Base-by-base conservation (phyloP, 2,113 vertebrate genomes). In the Hippocampus abdominalis region DNA sequence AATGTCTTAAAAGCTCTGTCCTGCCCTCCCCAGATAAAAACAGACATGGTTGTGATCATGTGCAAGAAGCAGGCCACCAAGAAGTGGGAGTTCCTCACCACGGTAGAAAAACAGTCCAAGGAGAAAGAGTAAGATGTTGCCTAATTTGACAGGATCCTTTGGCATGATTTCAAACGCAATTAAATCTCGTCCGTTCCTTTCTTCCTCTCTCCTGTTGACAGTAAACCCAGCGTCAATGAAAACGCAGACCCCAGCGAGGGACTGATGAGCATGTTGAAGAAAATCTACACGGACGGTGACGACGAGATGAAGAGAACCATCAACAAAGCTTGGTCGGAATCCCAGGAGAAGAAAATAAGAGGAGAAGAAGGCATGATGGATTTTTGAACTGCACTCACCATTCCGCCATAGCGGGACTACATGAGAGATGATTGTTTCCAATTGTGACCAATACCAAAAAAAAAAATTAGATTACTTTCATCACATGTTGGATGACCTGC, bases 251-350 rank as follows among this genome's bases (percentile, higher is more conserved):
- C 97, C 23, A 93, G 94, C 25, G 96, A 98, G 0, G 96, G 96
- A 44, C 87, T 99, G 42, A 99, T 99, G 96, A 97, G 76, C 86
- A 94, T 99, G 84, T 82, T 99, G 68, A 98, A 97, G 81, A 98
- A 98, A 90, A 96, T 99, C 75, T 99, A 99, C 54, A 91, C 94
- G 0, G 96, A 99, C 12, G 97, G 97, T 53, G 96, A 99, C 11
- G 97, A 99, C 29, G 97, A 99, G 36, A 98, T 98, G 95, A 99
- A 97, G 78, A 93, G 96, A 84, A 97, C 95, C 63, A 95, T 99
- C 91, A 98, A 96, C 89, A 98, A 99, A 91, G 97, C 96, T 54
- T 99, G 97, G 96, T 91, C 94, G 11, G 96, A 99, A 85, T 98
- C 95, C 44, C 94, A 97, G 83, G 97, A 98, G 79, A 99, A 99